Conservation (phyloP, 2,797 vertebrate genomes). For the Amblyopsis hoosieri region DNA sequence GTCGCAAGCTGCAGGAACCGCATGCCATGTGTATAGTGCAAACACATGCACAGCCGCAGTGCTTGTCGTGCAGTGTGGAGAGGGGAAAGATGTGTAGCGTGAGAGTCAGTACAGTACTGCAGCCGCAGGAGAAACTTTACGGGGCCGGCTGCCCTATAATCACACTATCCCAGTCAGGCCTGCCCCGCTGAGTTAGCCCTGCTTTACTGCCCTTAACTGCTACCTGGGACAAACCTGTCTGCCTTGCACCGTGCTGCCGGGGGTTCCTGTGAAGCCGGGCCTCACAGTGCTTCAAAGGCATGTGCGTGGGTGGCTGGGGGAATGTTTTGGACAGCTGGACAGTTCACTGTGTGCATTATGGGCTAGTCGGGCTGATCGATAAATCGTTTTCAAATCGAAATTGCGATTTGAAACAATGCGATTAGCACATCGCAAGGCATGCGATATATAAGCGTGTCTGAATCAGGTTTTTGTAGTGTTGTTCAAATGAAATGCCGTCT, state of each 20-base stretch:
- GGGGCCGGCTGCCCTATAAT: slow-evolving; percentile 75
- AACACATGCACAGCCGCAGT: no score
- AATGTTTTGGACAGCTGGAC: slow-evolving; percentile 24
- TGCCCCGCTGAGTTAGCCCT: slow-evolving; percentile 66
- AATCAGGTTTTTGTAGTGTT: no score
- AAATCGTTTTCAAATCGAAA: no score
- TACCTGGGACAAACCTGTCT: slow-evolving; percentile 74
- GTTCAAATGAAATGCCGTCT: no score
- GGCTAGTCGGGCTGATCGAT: no score
- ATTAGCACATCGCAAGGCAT: no score
- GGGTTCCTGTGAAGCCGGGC: slow-evolving; percentile 54
- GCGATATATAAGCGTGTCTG: no score
- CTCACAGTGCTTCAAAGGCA: slow-evolving; percentile 53
- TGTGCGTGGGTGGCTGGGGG: slow-evolving; percentile 48
- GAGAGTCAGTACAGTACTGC: slow-evolving; percentile 60
- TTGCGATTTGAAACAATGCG: no score
- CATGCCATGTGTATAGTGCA: background rate
- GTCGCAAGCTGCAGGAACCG: slow-evolving; percentile 1
- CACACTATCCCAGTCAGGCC: slow-evolving; percentile 69
- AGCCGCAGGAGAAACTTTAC: slow-evolving; percentile 75
- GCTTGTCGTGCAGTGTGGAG: background rate
- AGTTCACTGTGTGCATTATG: background rate
- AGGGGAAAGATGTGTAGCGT: slow-evolving; percentile 44
- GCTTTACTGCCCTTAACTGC: slow-evolving; percentile 74
- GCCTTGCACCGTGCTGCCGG: slow-evolving; percentile 57